Base-by-base conservation (phyloP, 2,113 vertebrate species). In the Notarius lentiginosus region DNA sequence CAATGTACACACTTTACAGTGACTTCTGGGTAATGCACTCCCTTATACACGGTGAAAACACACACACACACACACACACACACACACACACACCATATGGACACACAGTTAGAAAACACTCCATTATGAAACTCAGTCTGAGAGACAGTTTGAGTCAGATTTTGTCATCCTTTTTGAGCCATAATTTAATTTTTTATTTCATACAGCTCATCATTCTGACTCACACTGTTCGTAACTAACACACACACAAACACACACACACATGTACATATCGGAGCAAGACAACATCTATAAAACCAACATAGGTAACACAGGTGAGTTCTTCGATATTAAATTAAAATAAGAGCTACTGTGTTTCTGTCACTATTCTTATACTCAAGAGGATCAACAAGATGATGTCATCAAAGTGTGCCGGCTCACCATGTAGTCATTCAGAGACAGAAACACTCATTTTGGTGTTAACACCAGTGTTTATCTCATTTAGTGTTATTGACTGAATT, bases 171-270 rank as follows among this genome's bases (percentile, higher is more conserved):
- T 30, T 58, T 15, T 60, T 79, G 17, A 58, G 55, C 53, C 27
- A 58, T 58, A 63, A 63, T 65, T 49, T 82, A 1, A 9, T 22
- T 27, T 60, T 41, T 30, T 80, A 41, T 10, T 58, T 79, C 9
- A 81, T 81, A 61, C 79, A 81, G 56, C 51, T 79, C 55, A 58
- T 79, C 22, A 41, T 17, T 81, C 79, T 81, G 56, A 81, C 56
- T 41, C 79, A 61, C 17, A 24, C 83, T 79, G 27, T 79, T 30
- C 60, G 18, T 58, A 58, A 41, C 18, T 15, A 18, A 63, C 58
- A 63, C 56, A 81, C 56, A 61, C 27, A 41, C 79, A 80, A 22
- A 53, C 75, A 77, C 76, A 76, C 41, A 49, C 72, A 49, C 18
- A 34, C n/a, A n/a, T n/a, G n/a, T n/a, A 41, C 41, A 3, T 41